Percentiles rank a stretch among this genome's conserved stretches.
These are phyloP conservation scores for Laterallus jamaicensis DNA, from an alignment of 2,113 vertebrate genomes.

Conservation along the genomic window DNA sequence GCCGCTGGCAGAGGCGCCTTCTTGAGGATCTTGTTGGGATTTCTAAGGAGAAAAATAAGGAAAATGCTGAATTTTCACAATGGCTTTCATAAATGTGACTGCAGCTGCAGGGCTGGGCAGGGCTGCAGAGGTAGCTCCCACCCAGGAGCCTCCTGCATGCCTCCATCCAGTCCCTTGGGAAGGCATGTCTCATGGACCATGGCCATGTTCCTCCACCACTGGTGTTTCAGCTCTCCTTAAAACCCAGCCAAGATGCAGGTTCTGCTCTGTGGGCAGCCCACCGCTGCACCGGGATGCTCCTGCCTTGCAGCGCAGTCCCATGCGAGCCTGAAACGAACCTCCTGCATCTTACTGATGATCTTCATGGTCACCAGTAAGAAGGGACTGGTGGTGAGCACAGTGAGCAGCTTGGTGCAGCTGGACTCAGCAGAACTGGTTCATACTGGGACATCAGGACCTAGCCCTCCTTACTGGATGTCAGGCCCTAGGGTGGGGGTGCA, in stretches of 20 bases:
- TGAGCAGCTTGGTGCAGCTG: accelerated
- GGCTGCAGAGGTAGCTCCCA: background rate
- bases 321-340: background rate
- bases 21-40: background rate
- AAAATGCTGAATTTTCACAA: background rate
- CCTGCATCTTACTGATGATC: background rate
- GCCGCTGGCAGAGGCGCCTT: background rate
- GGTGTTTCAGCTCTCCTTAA: background rate
- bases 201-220: background rate
- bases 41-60: background rate
- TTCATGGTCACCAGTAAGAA: background rate
- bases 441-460: background rate
- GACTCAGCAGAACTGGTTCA: background rate
- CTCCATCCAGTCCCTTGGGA: background rate
- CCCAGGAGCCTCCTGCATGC: background rate
- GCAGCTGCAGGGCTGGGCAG: background rate
- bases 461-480: background rate
- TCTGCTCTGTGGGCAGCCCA: background rate
- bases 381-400: background rate
- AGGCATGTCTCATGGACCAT: no score
- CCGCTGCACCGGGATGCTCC: accelerated
- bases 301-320: background rate
- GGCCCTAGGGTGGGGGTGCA: background rate
- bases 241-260: background rate
- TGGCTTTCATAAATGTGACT: background rate